Conservation (phyloP, 2,888 invertebrate genomes). For the Dynastes grantii region DNA sequence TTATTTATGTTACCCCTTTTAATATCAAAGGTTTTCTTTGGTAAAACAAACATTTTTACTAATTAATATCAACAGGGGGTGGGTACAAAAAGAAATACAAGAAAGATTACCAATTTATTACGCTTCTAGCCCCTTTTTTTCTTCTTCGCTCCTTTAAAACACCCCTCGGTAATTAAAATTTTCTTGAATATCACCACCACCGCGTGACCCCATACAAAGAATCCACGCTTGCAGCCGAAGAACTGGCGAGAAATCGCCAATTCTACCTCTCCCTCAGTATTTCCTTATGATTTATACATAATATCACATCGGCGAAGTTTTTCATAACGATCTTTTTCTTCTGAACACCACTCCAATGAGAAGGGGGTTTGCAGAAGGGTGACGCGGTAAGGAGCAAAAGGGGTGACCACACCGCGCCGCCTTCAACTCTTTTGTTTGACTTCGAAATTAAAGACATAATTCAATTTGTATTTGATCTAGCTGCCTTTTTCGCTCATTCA, state of each 20-base stretch:
- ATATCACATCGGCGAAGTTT: constrained; percentile 45
- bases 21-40: not conserved
- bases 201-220: not conserved
- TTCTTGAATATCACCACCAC: constrained; percentile 31
- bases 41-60: not conserved
- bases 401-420: constrained; percentile 11
- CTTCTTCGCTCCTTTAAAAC: not conserved
- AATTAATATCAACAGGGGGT: constrained; percentile 7
- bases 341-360: not conserved
- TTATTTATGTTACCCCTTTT: too few relatives aligned
- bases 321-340: constrained; percentile 42
- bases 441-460: constrained; percentile 70
- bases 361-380: not conserved
- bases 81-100: constrained; percentile 27
- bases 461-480: constrained; percentile 71
- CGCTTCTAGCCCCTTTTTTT: constrained; percentile 11
- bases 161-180: constrained; percentile 41
- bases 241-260: constrained; percentile 23
- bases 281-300: constrained; percentile 45
- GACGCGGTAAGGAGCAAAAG: not conserved
- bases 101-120: constrained; percentile 42
- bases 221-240: constrained; percentile 8
- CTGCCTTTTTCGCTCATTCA: constrained; percentile 68
- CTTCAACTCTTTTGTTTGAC: constrained; percentile 67
- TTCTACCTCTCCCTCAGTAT: constrained; percentile 24